phyloP scores from a whole-genome alignment of 2,797 vertebrate species.

The Triplophysa bombifrons region DNA sequence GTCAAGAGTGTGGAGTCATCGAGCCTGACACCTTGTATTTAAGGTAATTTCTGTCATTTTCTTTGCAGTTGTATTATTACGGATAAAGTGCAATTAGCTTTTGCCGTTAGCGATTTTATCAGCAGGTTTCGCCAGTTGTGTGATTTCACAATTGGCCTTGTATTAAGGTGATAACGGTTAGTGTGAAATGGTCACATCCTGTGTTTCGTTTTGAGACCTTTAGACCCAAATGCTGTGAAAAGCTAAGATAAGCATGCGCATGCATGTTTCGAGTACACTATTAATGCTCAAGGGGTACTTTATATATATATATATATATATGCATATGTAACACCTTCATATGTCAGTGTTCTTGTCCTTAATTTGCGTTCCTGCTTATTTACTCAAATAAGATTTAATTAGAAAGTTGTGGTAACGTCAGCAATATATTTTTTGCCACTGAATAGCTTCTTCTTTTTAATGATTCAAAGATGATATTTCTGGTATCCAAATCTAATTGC shows the following conservation, averaged over 20 bases:
- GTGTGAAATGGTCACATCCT: background rate
- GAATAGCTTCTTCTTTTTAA: no score
- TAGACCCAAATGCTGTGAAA: background rate
- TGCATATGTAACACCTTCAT: no score
- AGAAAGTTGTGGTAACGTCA: no score
- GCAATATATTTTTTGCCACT: no score
- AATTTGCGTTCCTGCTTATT: background rate
- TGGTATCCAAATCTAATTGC: no score
- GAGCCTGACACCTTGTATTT: background rate
- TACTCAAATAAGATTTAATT: background rate
- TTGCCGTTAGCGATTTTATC: background rate
- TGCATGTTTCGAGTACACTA: background rate
- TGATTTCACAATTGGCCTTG: background rate
- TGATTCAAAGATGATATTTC: background rate
- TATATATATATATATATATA: no score
- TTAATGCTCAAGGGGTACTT: background rate
- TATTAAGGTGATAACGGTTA: background rate
- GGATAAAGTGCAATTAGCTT: background rate
- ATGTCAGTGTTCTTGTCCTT: no score
- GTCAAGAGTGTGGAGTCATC: slow-evolving; percentile 19
- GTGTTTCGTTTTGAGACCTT: background rate
- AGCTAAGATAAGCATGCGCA: background rate
- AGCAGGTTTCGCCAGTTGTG: slow-evolving; percentile 4
- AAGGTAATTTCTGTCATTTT: slow-evolving; percentile 28
- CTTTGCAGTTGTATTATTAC: background rate